Conservation (phyloP, 2,113 vertebrate genomes). For the Gobio gobio region DNA sequence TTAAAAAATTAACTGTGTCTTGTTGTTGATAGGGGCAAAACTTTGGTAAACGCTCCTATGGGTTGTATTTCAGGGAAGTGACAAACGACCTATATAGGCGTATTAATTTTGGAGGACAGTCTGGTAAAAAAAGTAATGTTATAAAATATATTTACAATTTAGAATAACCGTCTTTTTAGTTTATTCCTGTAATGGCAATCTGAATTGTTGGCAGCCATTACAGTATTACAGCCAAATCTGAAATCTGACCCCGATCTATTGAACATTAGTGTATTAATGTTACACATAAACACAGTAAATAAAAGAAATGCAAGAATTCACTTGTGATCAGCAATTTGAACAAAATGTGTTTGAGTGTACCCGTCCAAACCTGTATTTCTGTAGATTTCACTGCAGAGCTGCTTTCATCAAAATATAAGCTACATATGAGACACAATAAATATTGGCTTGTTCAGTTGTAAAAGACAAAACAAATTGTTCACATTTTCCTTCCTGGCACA, state of each 20-base stretch:
- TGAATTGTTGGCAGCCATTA: too few relatives aligned
- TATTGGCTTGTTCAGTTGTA: background rate
- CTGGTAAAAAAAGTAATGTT: too few relatives aligned
- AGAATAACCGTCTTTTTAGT: too few relatives aligned
- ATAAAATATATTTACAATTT: too few relatives aligned
- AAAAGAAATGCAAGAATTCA: background rate
- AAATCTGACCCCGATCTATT: background rate
- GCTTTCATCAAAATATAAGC: background rate
- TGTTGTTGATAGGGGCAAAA: too few relatives aligned
- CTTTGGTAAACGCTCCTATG: too few relatives aligned
- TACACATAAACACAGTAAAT: background rate
- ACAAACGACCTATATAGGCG: too few relatives aligned
- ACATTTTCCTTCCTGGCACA: slow-evolving; percentile 15
- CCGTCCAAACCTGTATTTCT: background rate
- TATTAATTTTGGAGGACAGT: too few relatives aligned
- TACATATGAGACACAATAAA: background rate
- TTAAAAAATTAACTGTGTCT: too few relatives aligned
- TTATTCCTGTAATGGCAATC: too few relatives aligned
- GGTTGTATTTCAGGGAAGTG: too few relatives aligned
- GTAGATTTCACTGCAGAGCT: background rate
- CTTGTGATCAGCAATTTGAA: background rate
- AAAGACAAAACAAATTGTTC: slow-evolving; percentile 53
- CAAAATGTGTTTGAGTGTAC: background rate
- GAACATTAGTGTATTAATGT: background rate
- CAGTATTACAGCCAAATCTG: background rate